phyloP scores from a whole-genome alignment of 1,140 invertebrate species.

The Drosophila sturtevanti region DNA sequence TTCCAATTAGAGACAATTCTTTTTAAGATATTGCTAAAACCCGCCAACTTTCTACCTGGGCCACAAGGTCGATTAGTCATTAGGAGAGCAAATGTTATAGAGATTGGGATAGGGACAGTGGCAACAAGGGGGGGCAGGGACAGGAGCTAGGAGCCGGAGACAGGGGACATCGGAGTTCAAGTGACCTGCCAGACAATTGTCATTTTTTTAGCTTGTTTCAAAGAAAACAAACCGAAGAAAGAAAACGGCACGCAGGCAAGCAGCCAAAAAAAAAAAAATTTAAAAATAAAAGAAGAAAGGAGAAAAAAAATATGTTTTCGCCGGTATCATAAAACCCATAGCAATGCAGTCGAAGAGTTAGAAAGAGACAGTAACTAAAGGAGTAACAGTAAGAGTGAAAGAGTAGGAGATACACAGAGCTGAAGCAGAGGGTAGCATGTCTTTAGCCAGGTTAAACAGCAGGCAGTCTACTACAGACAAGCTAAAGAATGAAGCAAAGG shows the following conservation, averaged over 20 bases:
- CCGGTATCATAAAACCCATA: conserved; percentile 72
- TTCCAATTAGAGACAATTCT: conserved; percentile 64
- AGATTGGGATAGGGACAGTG: background rate
- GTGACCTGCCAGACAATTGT: conserved; percentile 54
- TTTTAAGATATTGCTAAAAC: conserved; percentile 42
- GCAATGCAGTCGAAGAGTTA: conserved; percentile 51
- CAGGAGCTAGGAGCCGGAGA: background rate
- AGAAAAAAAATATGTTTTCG: conserved; percentile 41
- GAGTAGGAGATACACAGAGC: too few relatives aligned
- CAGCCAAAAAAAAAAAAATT: conserved; percentile 39
- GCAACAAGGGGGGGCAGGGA: background rate
- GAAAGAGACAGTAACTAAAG: background rate
- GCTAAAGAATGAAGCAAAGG: background rate
- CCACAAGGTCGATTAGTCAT: conserved; percentile 73
- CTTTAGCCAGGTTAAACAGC: conserved; percentile 63
- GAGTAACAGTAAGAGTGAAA: background rate
- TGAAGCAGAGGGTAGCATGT: conserved; percentile 37
- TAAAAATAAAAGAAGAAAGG: background rate
- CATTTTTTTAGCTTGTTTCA: conserved; percentile 43
- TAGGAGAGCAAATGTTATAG: conserved; percentile 25
- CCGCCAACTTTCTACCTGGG: conserved; percentile 52
- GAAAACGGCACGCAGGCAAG: conserved; percentile 45
- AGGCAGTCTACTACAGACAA: conserved; percentile 45
- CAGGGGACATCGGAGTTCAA: conserved; percentile 36
- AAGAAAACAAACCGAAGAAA: conserved; percentile 15